Conservation (phyloP, 92 coral and sea anemone species). For the Epizoanthus rinbou region DNA sequence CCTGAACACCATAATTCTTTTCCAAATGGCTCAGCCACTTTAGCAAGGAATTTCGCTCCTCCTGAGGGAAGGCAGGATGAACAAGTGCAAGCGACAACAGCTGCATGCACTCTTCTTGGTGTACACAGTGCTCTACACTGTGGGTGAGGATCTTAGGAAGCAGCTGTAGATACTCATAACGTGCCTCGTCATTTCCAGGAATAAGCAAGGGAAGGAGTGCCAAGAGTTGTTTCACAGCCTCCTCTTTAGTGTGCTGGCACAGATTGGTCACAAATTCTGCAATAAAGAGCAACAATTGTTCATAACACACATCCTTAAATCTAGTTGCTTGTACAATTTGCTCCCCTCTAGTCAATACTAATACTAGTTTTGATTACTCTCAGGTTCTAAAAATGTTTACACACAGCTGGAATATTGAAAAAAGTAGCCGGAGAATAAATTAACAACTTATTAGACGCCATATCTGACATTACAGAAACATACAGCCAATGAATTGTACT, state of each 20-base stretch:
- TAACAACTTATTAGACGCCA: too few relatives aligned
- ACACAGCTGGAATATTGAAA: too few relatives aligned
- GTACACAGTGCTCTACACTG: constrained; percentile 83
- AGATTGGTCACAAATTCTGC: constrained; percentile 83
- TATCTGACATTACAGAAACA: too few relatives aligned
- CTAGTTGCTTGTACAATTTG: too few relatives aligned
- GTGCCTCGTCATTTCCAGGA: constrained; percentile 90
- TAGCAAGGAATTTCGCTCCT: constrained; percentile 80
- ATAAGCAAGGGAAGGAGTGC: constrained; percentile 88
- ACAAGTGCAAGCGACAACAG: constrained; percentile 96
- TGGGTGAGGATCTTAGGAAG: constrained; percentile 90
- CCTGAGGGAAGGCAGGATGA: constrained; percentile 96
- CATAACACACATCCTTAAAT: too few relatives aligned
- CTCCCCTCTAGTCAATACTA: too few relatives aligned
- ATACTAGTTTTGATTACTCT: too few relatives aligned
- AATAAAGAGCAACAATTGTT: background rate
- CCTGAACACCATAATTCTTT: constrained; percentile 78
- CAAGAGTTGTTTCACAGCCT: constrained; percentile 85
- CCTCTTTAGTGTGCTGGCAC: constrained; percentile 80
- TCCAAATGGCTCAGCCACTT: constrained; percentile 94
- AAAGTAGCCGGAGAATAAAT: too few relatives aligned
- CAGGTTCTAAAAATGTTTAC: too few relatives aligned
- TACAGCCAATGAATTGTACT: too few relatives aligned
- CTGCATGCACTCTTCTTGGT: constrained; percentile 96
- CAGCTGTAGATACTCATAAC: constrained; percentile 86